Base-by-base conservation (phyloP, 2,113 vertebrate genomes). In the Campylorhamphus procurvoides region DNA sequence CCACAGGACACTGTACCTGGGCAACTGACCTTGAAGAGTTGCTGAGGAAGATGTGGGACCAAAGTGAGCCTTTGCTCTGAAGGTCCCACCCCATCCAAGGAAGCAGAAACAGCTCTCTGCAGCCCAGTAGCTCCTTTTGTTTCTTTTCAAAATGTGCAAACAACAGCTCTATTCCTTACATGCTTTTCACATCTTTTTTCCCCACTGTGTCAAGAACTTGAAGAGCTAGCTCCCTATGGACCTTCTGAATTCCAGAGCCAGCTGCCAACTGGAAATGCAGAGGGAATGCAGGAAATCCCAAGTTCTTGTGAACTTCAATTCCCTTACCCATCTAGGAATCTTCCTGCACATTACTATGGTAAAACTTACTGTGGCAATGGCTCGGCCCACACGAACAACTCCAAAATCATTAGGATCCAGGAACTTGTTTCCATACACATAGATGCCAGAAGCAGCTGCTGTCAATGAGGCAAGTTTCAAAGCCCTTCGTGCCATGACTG, bases 351-450 rank as follows among this genome's bases (percentile, higher is more conserved):
- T 46, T 74, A 49, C n/a, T 49, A 72, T 1, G 4, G 71, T 52
- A 87, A 94, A 89, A 98, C 98, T 98, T 98, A 99, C 99, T 52
- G 98, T 98, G 63, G 98, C 97, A 67, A 99, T 98, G 24, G 99
- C 99, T 97, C 99, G 98, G 87, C 99, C 98, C 52, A 99, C 99
- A 84, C 99, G 98, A 92, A 99, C 94, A 12, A 99, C 84, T 27
- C 99, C 99, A 86, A 99, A 98, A 95, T 99, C 99, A 85, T 97
- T 99, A 93, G 98, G 97, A 97, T 99, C 99, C 97, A 99, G 89
- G 72, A 97, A 98, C 78, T 97, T 98, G 77, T 94, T 98, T 84
- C 90, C 97, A 91, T 99, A 98, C 24, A 99, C 74, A 93, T 98
- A 99, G 87, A 99, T 67, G 50, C 99, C 99, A 25, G 99, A 98